These are phyloP conservation scores for Hyppa rectilinea DNA, from an alignment of 2,888 invertebrate species.

Conservation along the genomic window DNA sequence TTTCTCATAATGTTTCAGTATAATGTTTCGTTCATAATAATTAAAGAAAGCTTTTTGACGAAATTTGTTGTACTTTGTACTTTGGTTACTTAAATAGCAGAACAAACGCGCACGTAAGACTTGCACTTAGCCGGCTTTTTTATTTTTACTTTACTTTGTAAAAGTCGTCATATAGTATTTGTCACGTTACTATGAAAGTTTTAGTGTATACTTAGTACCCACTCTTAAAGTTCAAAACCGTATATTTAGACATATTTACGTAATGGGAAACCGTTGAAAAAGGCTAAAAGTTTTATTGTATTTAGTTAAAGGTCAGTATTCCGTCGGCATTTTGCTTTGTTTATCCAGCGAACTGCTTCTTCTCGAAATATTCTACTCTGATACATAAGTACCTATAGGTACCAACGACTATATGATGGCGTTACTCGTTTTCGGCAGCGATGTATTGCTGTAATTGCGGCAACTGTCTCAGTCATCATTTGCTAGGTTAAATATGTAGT, in stretches of 20 bases:
- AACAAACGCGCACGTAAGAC: slow-evolving; percentile 3
- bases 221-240: not conserved
- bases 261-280: not conserved
- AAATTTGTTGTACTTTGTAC: slow-evolving; percentile 13
- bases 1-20: slow-evolving; percentile 21
- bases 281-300: slow-evolving; percentile 4
- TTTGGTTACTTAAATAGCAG: slow-evolving; percentile 15
- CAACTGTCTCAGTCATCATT: not conserved
- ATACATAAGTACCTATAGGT: not conserved
- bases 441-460: no score
- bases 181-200: slow-evolving; percentile 10
- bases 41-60: slow-evolving; percentile 8
- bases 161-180: slow-evolving; percentile 6
- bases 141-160: slow-evolving; percentile 16
- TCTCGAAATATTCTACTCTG: not conserved
- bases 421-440: not conserved
- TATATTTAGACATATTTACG: slow-evolving; percentile 27
- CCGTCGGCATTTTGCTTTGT: not conserved
- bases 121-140: slow-evolving; percentile 30
- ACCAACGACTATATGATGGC: not conserved
- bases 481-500: not conserved
- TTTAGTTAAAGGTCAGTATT: not conserved
- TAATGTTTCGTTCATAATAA: slow-evolving; percentile 7
- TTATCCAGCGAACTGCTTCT: not conserved
- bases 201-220: not conserved